A percentile compares a stretch with the other conserved stretches of the same genome.
phyloP scores from a whole-genome alignment of 1,140 invertebrate genomes.

The Reticulitermes speratus region DNA sequence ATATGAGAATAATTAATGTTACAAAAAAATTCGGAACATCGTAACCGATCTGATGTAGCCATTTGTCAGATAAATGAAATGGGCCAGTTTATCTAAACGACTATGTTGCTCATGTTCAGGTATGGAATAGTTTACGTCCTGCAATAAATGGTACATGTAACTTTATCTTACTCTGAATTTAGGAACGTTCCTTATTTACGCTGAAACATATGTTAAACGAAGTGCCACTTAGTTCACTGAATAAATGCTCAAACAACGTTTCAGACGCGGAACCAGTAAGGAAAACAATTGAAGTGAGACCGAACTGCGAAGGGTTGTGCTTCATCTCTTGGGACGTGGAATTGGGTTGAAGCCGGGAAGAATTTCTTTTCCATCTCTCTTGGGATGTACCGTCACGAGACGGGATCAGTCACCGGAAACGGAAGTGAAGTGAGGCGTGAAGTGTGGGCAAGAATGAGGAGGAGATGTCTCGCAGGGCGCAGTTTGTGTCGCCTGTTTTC shows the following conservation, averaged over 20 bases:
- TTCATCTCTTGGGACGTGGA: neutral
- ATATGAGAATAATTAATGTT: too few species aligned
- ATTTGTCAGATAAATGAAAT: too few species aligned
- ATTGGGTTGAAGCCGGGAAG: neutral
- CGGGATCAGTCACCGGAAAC: slow-evolving; percentile 15
- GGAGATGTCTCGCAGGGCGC: too few species aligned
- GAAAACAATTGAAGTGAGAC: slow-evolving; percentile 16
- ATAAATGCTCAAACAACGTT: neutral
- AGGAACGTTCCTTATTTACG: too few species aligned
- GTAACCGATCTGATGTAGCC: too few species aligned
- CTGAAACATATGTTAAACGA: neutral
- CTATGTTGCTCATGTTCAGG: too few species aligned
- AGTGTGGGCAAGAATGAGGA: neutral
- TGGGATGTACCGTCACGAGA: neutral
- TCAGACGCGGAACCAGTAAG: neutral
- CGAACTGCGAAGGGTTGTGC: neutral
- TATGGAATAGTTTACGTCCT: too few species aligned
- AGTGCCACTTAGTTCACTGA: neutral
- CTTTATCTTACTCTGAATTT: too few species aligned
- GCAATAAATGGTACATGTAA: too few species aligned
- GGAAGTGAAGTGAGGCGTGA: slow-evolving; percentile 20
- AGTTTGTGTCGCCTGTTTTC: too few species aligned
- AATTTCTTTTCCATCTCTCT: neutral
- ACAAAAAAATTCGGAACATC: too few species aligned
- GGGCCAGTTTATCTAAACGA: too few species aligned